These are phyloP conservation scores for Bursaphelenchus okinawaensis DNA, from an alignment of 2,888 invertebrate genomes.

Conservation along the genomic window DNA sequence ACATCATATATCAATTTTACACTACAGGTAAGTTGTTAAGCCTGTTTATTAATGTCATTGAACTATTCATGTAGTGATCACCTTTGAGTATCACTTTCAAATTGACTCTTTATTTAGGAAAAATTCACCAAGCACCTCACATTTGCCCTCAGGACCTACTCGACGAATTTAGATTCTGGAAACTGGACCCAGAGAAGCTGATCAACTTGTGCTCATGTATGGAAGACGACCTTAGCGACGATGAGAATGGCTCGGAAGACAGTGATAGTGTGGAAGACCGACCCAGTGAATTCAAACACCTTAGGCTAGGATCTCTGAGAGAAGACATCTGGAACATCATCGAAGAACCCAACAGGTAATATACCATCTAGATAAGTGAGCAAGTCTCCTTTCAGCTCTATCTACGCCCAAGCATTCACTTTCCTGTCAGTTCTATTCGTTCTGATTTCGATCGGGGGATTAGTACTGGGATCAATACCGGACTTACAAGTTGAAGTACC, in stretches of 20 bases:
- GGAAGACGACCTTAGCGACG: constrained; percentile 24
- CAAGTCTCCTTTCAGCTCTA: constrained; percentile 29
- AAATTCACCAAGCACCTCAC: constrained; percentile 59
- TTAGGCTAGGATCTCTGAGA: constrained; percentile 37
- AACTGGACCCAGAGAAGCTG: constrained; percentile 32
- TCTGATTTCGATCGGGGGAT: constrained; percentile 46
- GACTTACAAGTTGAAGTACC: constrained; percentile 58
- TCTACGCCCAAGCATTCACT: constrained; percentile 44
- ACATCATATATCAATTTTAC: constrained; percentile 50
- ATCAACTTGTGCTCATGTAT: neutral
- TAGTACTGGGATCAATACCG: constrained; percentile 46
- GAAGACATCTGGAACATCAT: constrained; percentile 43
- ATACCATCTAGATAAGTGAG: neutral
- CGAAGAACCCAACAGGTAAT: constrained; percentile 44
- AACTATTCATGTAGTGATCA: too few relatives aligned
- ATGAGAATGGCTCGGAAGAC: neutral
- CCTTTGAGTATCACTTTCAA: too few relatives aligned
- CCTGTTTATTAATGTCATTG: neutral
- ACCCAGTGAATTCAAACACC: constrained; percentile 39
- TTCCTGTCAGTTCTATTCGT: constrained; percentile 46
- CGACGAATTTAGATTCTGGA: constrained; percentile 60
- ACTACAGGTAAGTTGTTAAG: constrained; percentile 55
- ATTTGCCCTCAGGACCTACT: constrained; percentile 61
- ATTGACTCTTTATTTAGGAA: too few relatives aligned
- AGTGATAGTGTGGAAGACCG: neutral